Evolutionary conservation across 2,888 invertebrate genomes (phyloP).

Genomic region (Calameuta filiformis): DNA sequence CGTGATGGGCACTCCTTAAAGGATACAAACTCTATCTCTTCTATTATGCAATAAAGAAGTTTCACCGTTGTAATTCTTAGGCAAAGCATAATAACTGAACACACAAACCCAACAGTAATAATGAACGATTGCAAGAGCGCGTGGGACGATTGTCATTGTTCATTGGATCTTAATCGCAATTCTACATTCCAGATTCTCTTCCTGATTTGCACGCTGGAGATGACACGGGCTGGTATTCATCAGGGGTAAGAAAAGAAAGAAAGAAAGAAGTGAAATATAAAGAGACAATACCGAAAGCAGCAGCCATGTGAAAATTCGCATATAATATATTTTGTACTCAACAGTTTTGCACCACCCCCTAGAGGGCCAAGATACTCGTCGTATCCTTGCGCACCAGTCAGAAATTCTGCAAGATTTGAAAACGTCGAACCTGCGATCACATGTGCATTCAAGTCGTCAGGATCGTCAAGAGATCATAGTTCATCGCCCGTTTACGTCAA

Average conservation of each 20-base stretch:
- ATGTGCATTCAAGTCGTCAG: constrained; percentile 33
- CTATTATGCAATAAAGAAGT: constrained; percentile 32
- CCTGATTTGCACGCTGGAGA: constrained; percentile 20
- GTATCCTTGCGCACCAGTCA: constrained; percentile 37
- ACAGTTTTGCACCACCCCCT: not conserved
- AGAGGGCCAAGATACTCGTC: not conserved
- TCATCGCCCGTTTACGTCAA: constrained; percentile 38
- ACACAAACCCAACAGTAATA: not conserved
- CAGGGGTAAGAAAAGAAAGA: constrained; percentile 28
- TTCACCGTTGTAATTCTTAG: not conserved
- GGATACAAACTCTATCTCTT: constrained; percentile 27
- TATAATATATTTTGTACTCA: not conserved
- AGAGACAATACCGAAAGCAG: not conserved
- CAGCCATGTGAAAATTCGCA: not conserved
- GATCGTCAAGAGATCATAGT: not conserved
- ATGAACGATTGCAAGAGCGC: not conserved
- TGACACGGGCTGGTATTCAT: constrained; percentile 20
- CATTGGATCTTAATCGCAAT: not conserved
- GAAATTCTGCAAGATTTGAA: constrained; percentile 15
- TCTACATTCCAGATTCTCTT: constrained; percentile 28
- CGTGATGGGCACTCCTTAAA: constrained; percentile 31
- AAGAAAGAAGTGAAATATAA: not conserved
- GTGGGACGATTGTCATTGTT: not conserved
- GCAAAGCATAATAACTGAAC: not conserved
- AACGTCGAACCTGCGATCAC: constrained; percentile 33